Conservation (phyloP, 2,888 invertebrate genomes). For the Smittia sp. region DNA sequence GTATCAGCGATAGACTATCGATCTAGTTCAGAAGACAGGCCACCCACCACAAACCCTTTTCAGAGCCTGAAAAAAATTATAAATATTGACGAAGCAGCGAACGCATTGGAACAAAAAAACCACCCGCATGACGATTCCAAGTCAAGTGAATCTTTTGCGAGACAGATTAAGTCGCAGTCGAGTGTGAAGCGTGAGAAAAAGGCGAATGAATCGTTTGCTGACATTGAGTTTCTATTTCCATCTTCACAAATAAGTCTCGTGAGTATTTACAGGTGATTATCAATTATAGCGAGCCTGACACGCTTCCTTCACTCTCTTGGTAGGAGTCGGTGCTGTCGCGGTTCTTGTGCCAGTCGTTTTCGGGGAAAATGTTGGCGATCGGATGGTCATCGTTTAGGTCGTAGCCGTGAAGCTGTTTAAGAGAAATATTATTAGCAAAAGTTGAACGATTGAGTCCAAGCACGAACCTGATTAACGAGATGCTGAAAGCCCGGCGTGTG, state of each 20-base stretch:
- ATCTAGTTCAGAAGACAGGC: no score
- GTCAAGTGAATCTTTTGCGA: slow-evolving; percentile 15
- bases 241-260: not conserved
- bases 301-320: slow-evolving; percentile 32
- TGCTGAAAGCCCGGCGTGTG: slow-evolving; percentile 92
- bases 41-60: no score
- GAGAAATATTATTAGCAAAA: not conserved
- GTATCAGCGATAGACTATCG: no score
- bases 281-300: slow-evolving; percentile 28
- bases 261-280: not conserved
- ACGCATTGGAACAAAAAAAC: not conserved
- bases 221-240: not conserved
- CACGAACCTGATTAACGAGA: slow-evolving; percentile 83
- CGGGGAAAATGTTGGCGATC: not conserved
- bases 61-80: no score
- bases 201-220: not conserved
- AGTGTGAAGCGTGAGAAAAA: slow-evolving; percentile 27
- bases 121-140: not conserved
- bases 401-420: slow-evolving; percentile 35
- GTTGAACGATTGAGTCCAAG: not conserved
- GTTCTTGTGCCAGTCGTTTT: slow-evolving; percentile 31
- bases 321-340: slow-evolving; percentile 35
- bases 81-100: not conserved
- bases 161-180: not conserved
- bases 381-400: slow-evolving; percentile 14